Base-by-base conservation (phyloP, 53 echinoderm and acorn worm species). In the Temnopleurus reevesii region DNA sequence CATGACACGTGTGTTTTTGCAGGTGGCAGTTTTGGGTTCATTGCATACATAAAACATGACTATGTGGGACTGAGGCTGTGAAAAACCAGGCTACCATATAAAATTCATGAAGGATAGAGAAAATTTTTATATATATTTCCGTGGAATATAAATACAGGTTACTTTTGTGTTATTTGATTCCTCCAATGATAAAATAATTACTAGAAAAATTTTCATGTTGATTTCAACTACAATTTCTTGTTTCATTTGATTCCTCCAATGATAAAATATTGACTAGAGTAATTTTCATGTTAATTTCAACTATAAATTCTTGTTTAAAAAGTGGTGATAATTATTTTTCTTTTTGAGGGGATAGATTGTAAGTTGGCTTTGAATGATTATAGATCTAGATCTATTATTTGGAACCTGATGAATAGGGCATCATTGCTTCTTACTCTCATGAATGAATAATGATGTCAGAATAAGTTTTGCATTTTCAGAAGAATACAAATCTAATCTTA, bases 1-100 rank as follows among this genome's bases (percentile, higher is more conserved):
- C 10, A 12, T 12, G 47, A 13, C 2, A 79, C 79, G 31, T 79
- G 79, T 49, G 79, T 79, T 79, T 46, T 79, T 28, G 79, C 79
- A 79, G 79, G 79, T 79, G 79, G 79, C 79, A 29, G 25, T 26
- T 47, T 79, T 12, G 23, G 49, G 46, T 79, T 79, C 49, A 13
- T 49, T 21, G 38, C 79, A 79, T 79, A 49, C 79, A 79, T 79
- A 79, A 79, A 79, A 46, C 79, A 79, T 79, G 43, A 71, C 19
- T 71, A 71, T 71, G 23, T 71, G 71, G 71, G 38, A 71, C 71
- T 71, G 41, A 38, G 71, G 64, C 36, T 71, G 38, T 41, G 71
- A 71, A 71, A n/a, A 71, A 41, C 23, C n/a, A 71, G 41, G 23
- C 41, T 8, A 13, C 38, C 41, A 21, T 71, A 8, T 71, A 7